Base-by-base conservation (phyloP, 2,797 vertebrate genomes). In the Pseudopleuronectes americanus region DNA sequence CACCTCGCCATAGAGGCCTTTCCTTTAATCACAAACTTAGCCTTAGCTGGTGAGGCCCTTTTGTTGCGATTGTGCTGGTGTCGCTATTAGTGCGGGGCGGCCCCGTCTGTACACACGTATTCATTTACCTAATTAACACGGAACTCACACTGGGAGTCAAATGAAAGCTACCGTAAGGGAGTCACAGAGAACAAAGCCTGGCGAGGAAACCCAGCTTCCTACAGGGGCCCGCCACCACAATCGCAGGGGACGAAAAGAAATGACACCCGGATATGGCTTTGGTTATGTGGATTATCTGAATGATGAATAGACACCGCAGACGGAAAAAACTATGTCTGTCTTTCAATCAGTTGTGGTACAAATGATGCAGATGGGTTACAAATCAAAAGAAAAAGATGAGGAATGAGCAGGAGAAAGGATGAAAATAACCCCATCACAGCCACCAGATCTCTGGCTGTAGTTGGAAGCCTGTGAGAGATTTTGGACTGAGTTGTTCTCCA, bases 91-190 rank as follows among this genome's bases (percentile, higher is more conserved):
- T 76, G 86, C 10, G 16, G 84, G 90, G 86, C 62, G 79, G 86
- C 87, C 85, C 82, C 69, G 80, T 87, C 83, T 85, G 83, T 85
- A 90, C 89, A 90, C 88, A 87, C 84, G 66, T 90, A 90, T 88
- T 89, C 91, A 89, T 93, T 92, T 92, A 94, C 90, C 92, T 92
- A 94, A 94, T 94, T 93, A 94, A 92, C 91, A 93, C 76, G 28
- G 91, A 84, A 81, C 85, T 91, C 93, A 94, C 89, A 92, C 92
- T 93, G 92, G 86, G 92, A 92, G 90, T 92, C 91, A 90, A 93
- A 92, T 92, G 91, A 92, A 93, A 90, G 90, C 90, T 89, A 90
- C 84, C 83, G 65, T 89, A 73, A 87, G 85, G 87, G 89, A 89
- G 89, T 87, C 86, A 71, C 83, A 63, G 68, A 90, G 89, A 92